phyloP scores from a whole-genome alignment of 2,113 vertebrate genomes.

The Vireo altiloquus region DNA sequence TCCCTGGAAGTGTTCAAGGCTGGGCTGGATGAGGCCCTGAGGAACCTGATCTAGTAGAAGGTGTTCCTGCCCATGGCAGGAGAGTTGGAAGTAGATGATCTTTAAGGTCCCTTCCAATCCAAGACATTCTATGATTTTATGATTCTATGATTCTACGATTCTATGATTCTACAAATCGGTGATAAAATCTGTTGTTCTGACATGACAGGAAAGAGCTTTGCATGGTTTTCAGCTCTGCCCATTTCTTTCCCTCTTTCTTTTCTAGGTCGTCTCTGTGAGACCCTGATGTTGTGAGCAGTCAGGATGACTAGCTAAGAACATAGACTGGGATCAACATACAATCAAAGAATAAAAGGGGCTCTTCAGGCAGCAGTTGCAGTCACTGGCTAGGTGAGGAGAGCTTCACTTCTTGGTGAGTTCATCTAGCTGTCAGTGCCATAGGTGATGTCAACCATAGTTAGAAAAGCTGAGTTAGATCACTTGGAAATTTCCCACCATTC shows the following conservation, averaged over 20 bases:
- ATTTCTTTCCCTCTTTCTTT: background rate
- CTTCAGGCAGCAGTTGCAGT: background rate
- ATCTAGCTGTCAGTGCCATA: background rate
- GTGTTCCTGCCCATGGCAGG: background rate
- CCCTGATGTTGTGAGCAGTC: background rate
- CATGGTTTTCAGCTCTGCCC: background rate
- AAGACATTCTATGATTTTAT: background rate
- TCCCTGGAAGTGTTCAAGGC: background rate
- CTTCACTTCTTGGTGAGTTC: background rate
- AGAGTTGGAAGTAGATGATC: background rate
- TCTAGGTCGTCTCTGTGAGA: background rate
- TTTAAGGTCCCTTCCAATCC: background rate
- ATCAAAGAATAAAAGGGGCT: background rate
- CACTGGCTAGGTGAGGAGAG: background rate
- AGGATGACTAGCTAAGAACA: background rate
- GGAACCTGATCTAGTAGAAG: background rate
- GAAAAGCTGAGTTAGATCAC: background rate
- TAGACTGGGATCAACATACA: background rate
- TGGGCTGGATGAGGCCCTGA: background rate
- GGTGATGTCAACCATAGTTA: background rate
- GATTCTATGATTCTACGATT: background rate
- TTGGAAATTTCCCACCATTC: background rate
- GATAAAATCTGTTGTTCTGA: background rate
- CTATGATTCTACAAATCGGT: background rate
- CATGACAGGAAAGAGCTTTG: background rate